Evolutionary conservation across 2,888 invertebrate genomes (phyloP).

Genomic region (Geophilus truncorum): DNA sequence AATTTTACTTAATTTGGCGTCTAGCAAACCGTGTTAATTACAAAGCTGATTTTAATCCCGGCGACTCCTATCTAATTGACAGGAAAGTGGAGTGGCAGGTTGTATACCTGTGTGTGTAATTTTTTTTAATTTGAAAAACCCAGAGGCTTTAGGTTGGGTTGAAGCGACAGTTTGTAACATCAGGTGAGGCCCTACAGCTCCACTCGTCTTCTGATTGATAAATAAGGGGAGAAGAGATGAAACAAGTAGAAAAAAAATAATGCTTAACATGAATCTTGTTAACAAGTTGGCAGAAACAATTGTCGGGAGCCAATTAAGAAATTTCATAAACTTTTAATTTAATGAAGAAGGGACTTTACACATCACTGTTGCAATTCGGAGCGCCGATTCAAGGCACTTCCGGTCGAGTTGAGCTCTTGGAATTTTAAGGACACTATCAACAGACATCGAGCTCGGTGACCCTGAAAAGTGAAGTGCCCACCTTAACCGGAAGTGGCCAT

Average conservation of each 20-base stretch:
- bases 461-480: no score
- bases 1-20: no score
- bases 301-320: no score
- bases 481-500: no score
- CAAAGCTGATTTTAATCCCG: background rate
- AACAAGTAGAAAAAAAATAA: background rate
- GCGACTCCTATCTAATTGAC: background rate
- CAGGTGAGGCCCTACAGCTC: background rate
- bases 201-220: background rate
- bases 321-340: no score
- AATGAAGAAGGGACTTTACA: no score
- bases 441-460: no score
- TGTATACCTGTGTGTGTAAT: background rate
- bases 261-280: background rate
- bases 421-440: no score
- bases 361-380: no score
- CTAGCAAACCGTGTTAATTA: background rate
- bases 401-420: no score
- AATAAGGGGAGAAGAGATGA: background rate
- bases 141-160: background rate
- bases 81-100: background rate
- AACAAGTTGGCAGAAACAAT: background rate
- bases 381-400: no score
- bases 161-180: background rate
- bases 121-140: background rate